phyloP scores from a whole-genome alignment of 2,888 invertebrate genomes.

The Spodoptera exigua region DNA sequence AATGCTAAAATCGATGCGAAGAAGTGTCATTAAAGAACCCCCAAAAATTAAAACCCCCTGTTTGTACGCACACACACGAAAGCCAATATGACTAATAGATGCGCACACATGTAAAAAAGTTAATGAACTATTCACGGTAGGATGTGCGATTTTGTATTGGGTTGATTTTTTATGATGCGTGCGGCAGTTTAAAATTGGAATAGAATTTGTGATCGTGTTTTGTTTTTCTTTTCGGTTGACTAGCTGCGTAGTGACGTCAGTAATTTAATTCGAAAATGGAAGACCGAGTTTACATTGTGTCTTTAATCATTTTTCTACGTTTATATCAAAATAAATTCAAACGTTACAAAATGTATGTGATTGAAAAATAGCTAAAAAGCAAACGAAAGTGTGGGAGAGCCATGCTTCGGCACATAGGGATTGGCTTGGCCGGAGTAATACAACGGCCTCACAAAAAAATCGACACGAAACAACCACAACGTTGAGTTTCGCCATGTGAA shows the following conservation, averaged over 20 bases:
- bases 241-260: background rate
- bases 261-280: background rate
- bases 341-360: too few relatives aligned
- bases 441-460: too few relatives aligned
- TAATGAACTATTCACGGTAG: conserved; percentile 62
- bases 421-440: too few relatives aligned
- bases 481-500: too few relatives aligned
- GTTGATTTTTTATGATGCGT: conserved; percentile 50
- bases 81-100: conserved; percentile 69
- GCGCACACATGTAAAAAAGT: conserved; percentile 65
- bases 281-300: too few relatives aligned
- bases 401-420: too few relatives aligned
- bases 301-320: too few relatives aligned
- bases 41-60: conserved; percentile 87
- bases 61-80: conserved; percentile 72
- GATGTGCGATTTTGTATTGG: conserved; percentile 59
- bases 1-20: conserved; percentile 87
- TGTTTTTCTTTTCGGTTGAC: conserved; percentile 23
- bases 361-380: too few relatives aligned
- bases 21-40: conserved; percentile 89
- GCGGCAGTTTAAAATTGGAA: conserved; percentile 40
- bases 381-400: too few relatives aligned
- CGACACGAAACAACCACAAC: too few relatives aligned
- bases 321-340: too few relatives aligned
- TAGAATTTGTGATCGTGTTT: conserved; percentile 34